Percentiles rank a stretch among this genome's conserved stretches.
Conservation (phyloP, 2,888 invertebrate genomes). For the Cepaea hortensis region DNA sequence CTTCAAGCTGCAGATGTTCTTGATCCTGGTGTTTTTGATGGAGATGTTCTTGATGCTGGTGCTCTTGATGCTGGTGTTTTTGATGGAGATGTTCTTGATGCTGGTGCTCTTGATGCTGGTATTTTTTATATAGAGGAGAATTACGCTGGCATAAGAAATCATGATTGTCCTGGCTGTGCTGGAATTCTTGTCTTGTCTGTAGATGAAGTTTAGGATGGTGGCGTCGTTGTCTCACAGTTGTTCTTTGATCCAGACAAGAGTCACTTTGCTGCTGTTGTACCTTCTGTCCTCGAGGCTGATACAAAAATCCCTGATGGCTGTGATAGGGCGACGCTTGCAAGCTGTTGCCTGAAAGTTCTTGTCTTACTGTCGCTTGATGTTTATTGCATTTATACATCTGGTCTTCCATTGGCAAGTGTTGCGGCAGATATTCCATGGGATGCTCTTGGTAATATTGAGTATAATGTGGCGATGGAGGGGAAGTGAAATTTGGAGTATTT, state of each 20-base stretch:
- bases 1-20: not conserved
- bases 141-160: too few relatives aligned
- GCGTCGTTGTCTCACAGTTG: not conserved
- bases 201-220: not conserved
- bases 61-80: not conserved
- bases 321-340: not conserved
- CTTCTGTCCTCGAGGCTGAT: not conserved
- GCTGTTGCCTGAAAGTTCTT: too few relatives aligned
- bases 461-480: too few relatives aligned
- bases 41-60: not conserved
- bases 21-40: not conserved
- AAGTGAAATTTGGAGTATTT: too few relatives aligned
- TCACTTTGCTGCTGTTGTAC: not conserved
- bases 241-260: not conserved
- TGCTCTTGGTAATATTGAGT: too few relatives aligned
- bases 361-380: too few relatives aligned
- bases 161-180: too few relatives aligned
- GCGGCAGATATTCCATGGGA: too few relatives aligned
- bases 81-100: not conserved
- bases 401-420: too few relatives aligned
- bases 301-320: not conserved
- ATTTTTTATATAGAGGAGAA: too few relatives aligned
- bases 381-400: too few relatives aligned
- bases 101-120: not conserved
- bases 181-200: not conserved